phyloP scores from a whole-genome alignment of 2,113 vertebrate genomes.

The Serinus canaria region DNA sequence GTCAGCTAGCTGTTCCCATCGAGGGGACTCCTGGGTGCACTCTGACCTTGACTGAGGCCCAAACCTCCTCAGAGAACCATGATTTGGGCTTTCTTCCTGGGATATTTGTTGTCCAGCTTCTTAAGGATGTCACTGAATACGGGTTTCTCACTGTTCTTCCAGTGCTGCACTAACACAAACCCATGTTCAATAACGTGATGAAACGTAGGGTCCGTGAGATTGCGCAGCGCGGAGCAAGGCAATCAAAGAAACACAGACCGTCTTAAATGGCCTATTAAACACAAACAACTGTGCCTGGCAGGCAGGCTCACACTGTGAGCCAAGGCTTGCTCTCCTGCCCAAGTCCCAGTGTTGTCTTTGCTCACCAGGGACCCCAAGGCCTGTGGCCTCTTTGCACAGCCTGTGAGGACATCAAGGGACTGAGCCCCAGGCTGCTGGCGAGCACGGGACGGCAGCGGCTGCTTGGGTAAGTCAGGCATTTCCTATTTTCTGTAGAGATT shows the following conservation, averaged over 20 bases:
- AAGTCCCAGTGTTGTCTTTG: not conserved
- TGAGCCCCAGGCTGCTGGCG: not conserved
- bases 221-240: accelerated
- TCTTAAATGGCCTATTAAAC: not conserved
- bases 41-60: not conserved
- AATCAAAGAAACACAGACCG: not conserved
- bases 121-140: not conserved
- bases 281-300: not conserved
- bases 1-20: not conserved
- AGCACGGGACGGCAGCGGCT: accelerated
- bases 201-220: accelerated
- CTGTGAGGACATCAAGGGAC: not conserved
- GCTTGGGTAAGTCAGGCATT: not conserved
- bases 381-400: not conserved
- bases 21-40: not conserved
- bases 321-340: not conserved
- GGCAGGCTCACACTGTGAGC: not conserved
- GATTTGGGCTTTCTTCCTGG: not conserved
- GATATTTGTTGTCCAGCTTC: not conserved
- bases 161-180: not conserved
- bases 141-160: not conserved
- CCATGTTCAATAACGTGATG: not conserved
- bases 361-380: not conserved
- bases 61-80: not conserved
- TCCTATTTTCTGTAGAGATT: not conserved